phyloP scores from a whole-genome alignment of 1,140 invertebrate species.

The Physella acuta region DNA sequence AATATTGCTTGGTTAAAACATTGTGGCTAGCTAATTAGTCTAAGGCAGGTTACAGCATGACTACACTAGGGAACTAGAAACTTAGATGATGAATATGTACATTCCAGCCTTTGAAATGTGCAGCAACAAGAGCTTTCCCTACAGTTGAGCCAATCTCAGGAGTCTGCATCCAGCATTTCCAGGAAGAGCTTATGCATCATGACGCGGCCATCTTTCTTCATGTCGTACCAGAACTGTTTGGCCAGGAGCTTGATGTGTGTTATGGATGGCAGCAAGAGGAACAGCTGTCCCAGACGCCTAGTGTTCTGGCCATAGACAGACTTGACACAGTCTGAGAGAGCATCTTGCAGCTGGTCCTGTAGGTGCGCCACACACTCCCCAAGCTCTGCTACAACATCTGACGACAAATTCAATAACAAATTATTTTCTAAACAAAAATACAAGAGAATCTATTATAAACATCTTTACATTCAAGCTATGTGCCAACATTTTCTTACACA shows the following conservation, averaged over 20 bases:
- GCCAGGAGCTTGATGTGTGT: constrained; percentile 83
- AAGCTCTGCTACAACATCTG: constrained; percentile 85
- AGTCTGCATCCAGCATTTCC: constrained; percentile 84
- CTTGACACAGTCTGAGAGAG: constrained; percentile 80
- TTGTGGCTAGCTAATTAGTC: neutral
- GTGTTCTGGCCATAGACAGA: constrained; percentile 62
- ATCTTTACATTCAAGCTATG: no score
- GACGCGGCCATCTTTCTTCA: constrained; percentile 84
- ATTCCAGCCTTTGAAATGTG: neutral
- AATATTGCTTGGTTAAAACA: neutral
- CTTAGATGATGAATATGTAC: constrained; percentile 7
- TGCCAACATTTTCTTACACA: no score
- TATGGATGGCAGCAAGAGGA: constrained; percentile 84
- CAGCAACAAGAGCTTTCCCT: neutral
- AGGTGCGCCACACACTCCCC: constrained; percentile 80
- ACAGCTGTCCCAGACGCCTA: constrained; percentile 77
- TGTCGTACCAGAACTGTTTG: constrained; percentile 84
- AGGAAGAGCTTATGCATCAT: constrained; percentile 96
- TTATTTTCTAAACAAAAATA: no score
- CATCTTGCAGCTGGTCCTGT: constrained; percentile 81
- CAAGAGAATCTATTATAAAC: no score
- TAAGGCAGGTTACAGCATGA: neutral
- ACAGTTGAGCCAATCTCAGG: constrained; percentile 38
- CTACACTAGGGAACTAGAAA: neutral
- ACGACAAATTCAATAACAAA: neutral